These are phyloP conservation scores for Xerus rutilus DNA, from an alignment of 2,797 vertebrate species.

Conservation along the genomic window DNA sequence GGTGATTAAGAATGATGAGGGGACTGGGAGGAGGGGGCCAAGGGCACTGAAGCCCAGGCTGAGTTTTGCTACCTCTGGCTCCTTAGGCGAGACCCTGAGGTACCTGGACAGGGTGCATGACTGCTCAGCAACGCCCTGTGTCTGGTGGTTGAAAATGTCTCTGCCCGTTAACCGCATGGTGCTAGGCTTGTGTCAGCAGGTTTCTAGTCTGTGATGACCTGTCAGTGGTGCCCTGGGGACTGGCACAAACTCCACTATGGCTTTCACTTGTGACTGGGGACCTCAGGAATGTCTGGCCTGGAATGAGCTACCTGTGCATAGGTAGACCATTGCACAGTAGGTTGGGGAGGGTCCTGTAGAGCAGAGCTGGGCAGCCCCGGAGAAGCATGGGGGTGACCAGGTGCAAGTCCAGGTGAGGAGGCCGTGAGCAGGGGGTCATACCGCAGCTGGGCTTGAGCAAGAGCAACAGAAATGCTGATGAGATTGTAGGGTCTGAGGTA, in stretches of 20 bases:
- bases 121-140: neutral
- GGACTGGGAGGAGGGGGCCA: neutral
- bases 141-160: neutral
- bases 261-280: neutral
- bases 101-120: rapidly evolving
- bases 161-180: neutral
- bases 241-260: constrained; percentile 46
- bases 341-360: neutral
- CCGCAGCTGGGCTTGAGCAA: neutral
- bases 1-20: neutral
- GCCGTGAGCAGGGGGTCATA: neutral
- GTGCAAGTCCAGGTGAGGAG: neutral
- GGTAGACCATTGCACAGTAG: neutral
- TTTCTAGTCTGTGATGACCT: constrained; percentile 11
- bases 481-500: constrained; percentile 75
- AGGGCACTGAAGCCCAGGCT: neutral
- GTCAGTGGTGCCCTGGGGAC: neutral
- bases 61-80: neutral
- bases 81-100: neutral
- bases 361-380: neutral
- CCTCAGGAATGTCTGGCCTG: neutral
- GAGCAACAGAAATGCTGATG: neutral
- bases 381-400: neutral
- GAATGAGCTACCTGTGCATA: neutral
- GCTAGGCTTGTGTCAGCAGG: neutral